Conservation (phyloP, 2,113 vertebrate genomes). For the Podiceps cristatus region DNA sequence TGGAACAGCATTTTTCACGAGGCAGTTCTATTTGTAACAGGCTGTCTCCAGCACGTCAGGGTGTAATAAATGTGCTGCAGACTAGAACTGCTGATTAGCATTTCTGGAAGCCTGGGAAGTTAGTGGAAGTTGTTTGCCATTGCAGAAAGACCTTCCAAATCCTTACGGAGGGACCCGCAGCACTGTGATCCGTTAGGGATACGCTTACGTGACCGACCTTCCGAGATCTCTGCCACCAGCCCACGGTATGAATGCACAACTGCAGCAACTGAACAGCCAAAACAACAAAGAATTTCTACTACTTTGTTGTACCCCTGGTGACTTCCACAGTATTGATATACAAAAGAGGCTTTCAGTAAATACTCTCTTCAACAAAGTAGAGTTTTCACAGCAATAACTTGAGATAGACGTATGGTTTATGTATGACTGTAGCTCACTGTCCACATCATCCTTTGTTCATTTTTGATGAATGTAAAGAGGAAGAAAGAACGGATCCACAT, state of each 20-base stretch:
- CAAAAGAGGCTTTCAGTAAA: neutral
- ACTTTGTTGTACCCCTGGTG: neutral
- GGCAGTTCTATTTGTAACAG: slow-evolving; percentile 84
- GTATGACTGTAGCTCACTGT: slow-evolving; percentile 21
- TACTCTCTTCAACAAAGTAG: neutral
- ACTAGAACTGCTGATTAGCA: slow-evolving; percentile 84
- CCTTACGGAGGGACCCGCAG: neutral
- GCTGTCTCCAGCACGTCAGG: slow-evolving; percentile 81
- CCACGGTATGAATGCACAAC: accelerated
- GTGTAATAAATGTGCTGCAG: slow-evolving; percentile 83
- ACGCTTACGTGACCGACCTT: neutral
- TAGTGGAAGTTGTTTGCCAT: slow-evolving; percentile 71
- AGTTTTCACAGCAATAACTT: neutral
- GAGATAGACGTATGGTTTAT: slow-evolving; percentile 26
- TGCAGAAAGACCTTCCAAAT: slow-evolving; percentile 70
- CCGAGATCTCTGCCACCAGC: neutral
- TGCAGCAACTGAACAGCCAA: neutral
- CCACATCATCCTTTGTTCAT: slow-evolving; percentile 39
- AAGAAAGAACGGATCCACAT: neutral
- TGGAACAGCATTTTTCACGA: slow-evolving; percentile 83
- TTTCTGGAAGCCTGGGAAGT: slow-evolving; percentile 79
- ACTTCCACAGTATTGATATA: neutral
- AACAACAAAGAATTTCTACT: neutral
- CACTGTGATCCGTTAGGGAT: neutral
- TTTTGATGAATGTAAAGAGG: slow-evolving; percentile 43